These are phyloP conservation scores for Boleophthalmus pectinirostris DNA, from an alignment of 2,113 vertebrate genomes.

Conservation along the genomic window DNA sequence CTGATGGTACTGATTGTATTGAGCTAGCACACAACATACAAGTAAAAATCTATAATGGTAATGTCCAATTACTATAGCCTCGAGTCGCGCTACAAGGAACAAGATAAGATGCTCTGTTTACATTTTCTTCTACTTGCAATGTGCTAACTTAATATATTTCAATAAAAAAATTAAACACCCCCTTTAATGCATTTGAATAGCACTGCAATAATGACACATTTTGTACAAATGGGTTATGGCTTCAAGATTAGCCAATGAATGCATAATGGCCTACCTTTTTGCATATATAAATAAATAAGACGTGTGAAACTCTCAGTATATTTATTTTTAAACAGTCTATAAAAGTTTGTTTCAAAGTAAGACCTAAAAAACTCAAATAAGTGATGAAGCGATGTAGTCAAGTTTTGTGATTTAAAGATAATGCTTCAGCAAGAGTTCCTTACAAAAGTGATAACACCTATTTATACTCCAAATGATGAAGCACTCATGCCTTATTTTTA, in stretches of 20 bases:
- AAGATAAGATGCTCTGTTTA: neutral
- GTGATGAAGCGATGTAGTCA: neutral
- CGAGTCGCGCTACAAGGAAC: constrained; percentile 4
- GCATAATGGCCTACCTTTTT: too few species aligned
- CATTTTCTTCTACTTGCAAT: neutral
- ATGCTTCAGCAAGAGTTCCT: constrained; percentile 16
- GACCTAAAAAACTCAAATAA: neutral
- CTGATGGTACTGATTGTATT: constrained; percentile 6
- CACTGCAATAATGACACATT: neutral
- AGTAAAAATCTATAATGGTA: constrained; percentile 29
- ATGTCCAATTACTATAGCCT: constrained; percentile 2
- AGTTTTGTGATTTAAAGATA: neutral
- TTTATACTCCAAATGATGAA: constrained; percentile 58
- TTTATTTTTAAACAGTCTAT: too few species aligned
- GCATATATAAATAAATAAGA: too few species aligned
- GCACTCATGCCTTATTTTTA: constrained; percentile 61
- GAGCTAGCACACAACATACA: constrained; percentile 7
- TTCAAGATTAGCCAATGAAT: too few species aligned
- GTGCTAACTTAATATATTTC: too few species aligned
- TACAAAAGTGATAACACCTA: constrained; percentile 46
- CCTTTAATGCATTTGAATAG: too few species aligned
- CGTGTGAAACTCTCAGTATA: too few species aligned
- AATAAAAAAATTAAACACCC: too few species aligned
- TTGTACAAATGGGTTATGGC: neutral
- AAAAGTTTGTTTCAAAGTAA: neutral